phyloP scores from a whole-genome alignment of 1,140 invertebrate species.

The Temnothorax nylanderi region DNA sequence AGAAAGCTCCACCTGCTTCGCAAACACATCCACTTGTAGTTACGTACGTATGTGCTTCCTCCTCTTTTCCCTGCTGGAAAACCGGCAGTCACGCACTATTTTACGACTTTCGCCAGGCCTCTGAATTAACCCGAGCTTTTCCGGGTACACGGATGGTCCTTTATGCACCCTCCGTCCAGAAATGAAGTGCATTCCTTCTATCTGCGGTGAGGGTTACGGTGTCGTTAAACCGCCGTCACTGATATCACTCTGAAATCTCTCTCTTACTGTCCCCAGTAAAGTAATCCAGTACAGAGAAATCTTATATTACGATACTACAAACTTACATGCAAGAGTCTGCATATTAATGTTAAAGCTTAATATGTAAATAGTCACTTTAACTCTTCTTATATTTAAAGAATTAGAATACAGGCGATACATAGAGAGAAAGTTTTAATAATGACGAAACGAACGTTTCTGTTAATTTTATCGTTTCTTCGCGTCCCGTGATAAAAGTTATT shows the following conservation, averaged over 20 bases:
- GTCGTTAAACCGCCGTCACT: conserved; percentile 63
- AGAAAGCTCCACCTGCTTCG: conserved; percentile 9
- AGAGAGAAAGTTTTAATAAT: background rate
- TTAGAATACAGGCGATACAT: background rate
- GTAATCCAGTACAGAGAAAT: background rate
- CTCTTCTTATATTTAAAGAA: background rate
- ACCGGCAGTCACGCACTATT: conserved; percentile 71
- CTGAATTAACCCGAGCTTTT: conserved; percentile 72
- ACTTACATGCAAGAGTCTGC: background rate
- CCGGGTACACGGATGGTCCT: conserved; percentile 41
- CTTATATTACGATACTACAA: conserved; percentile 13
- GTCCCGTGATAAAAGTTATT: background rate
- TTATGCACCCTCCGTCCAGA: conserved; percentile 56
- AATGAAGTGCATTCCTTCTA: conserved; percentile 60
- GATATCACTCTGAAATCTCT: conserved; percentile 45
- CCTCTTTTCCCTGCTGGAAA: conserved; percentile 29
- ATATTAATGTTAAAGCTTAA: background rate
- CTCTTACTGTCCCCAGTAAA: background rate
- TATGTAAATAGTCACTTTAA: background rate
- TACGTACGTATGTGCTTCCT: conserved; percentile 4
- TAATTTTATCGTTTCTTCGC: background rate
- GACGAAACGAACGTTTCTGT: background rate
- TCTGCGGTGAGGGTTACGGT: conserved; percentile 45
- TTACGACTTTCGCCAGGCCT: conserved; percentile 68
- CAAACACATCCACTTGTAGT: conserved; percentile 8